These are phyloP conservation scores for Platycheirus albimanus DNA, from an alignment of 2,888 invertebrate genomes.

Conservation along the genomic window DNA sequence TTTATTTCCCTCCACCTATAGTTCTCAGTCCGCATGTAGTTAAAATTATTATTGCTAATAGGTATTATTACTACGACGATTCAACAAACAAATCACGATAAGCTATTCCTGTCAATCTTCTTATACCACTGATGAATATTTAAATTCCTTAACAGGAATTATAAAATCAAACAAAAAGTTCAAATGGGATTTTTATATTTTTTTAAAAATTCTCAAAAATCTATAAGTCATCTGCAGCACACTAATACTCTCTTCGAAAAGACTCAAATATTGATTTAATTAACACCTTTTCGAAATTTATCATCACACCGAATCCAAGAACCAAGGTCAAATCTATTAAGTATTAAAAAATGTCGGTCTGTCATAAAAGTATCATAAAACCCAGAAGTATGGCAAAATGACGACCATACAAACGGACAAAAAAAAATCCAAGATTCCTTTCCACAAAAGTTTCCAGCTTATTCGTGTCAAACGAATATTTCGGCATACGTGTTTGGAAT, in stretches of 20 bases:
- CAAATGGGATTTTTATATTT: too few species aligned
- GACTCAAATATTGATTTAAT: constrained; percentile 61
- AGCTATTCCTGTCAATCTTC: too few species aligned
- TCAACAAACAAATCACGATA: too few species aligned
- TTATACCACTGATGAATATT: too few species aligned
- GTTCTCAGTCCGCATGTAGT: too few species aligned
- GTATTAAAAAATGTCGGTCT: constrained; percentile 70
- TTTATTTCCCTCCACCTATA: too few species aligned
- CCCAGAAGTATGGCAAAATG: constrained; percentile 40
- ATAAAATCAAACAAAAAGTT: too few species aligned
- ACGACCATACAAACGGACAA: constrained; percentile 1
- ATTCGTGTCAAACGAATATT: constrained; percentile 67
- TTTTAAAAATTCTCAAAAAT: too few species aligned
- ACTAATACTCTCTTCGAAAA: constrained; percentile 47
- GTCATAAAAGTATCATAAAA: constrained; percentile 72
- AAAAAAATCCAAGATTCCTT: constrained; percentile 22
- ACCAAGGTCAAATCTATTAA: constrained; percentile 68
- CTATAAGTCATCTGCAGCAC: too few species aligned
- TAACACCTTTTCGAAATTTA: constrained; percentile 70
- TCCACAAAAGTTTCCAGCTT: constrained; percentile 56
- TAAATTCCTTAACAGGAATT: too few species aligned
- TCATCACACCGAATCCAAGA: constrained; percentile 49
- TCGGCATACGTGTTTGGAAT: constrained; percentile 51
- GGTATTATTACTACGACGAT: too few species aligned
- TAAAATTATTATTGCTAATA: too few species aligned